Conservation (phyloP, 2,888 invertebrate genomes). For the Pseudeuparius sepicola region DNA sequence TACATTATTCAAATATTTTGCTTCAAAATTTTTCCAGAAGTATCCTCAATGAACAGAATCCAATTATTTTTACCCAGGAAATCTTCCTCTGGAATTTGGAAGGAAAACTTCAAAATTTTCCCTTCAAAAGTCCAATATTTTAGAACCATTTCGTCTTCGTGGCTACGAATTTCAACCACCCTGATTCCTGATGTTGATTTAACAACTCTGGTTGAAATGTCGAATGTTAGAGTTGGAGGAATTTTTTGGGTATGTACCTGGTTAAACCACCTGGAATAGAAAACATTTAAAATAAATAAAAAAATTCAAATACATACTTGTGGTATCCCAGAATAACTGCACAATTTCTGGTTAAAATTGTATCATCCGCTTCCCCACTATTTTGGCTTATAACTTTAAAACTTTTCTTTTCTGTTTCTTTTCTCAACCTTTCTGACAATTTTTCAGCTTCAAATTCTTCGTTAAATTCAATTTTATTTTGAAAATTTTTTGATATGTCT, state of each 20-base stretch:
- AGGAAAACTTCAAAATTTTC: slow-evolving; percentile 47
- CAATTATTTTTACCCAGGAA: slow-evolving; percentile 40
- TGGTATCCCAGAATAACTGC: slow-evolving; percentile 56
- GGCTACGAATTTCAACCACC: slow-evolving; percentile 55
- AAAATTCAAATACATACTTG: slow-evolving; percentile 47
- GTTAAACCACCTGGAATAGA: slow-evolving; percentile 44
- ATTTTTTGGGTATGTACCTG: slow-evolving; percentile 19
- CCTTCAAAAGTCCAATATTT: slow-evolving; percentile 55
- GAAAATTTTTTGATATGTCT: slow-evolving; percentile 19
- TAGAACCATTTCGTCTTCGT: slow-evolving; percentile 50
- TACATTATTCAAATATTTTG: too few species aligned
- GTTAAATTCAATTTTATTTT: slow-evolving; percentile 28
- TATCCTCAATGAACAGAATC: slow-evolving; percentile 55
- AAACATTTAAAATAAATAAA: slow-evolving; percentile 6
- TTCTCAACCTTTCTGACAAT: slow-evolving; percentile 23
- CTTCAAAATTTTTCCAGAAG: slow-evolving; percentile 57
- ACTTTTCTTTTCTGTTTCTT: slow-evolving; percentile 25
- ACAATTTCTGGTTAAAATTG: slow-evolving; percentile 54
- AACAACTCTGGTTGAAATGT: slow-evolving; percentile 38
- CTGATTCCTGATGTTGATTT: slow-evolving; percentile 53
- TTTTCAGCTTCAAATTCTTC: slow-evolving; percentile 27
- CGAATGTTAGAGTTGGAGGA: slow-evolving; percentile 30
- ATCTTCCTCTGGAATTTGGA: slow-evolving; percentile 46
- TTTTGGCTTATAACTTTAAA: slow-evolving; percentile 26
- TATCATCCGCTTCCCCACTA: slow-evolving; percentile 40